Evolutionary conservation across 2,888 invertebrate genomes (phyloP).

Genomic region (Eurytoma californica): DNA sequence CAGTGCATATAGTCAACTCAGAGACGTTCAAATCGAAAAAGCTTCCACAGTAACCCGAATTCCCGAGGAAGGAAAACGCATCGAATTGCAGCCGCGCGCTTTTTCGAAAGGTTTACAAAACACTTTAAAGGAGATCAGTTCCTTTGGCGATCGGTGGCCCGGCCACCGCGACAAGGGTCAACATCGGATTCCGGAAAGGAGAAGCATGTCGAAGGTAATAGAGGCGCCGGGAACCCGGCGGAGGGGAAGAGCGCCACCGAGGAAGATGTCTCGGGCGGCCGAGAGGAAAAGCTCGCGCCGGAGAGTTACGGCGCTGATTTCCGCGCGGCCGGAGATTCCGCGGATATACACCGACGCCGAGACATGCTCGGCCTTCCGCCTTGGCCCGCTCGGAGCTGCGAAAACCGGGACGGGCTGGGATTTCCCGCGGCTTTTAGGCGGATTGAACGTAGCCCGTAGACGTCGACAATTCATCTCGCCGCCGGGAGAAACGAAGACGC

Average conservation of each 20-base stretch:
- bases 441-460: constrained; percentile 33
- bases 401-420: not conserved
- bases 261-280: not conserved
- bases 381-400: not conserved
- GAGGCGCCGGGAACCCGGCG: too few relatives aligned
- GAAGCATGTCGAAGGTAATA: not conserved
- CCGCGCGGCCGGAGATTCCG: constrained; percentile 34
- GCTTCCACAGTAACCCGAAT: too few relatives aligned
- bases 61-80: too few relatives aligned
- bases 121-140: too few relatives aligned
- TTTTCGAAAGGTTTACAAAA: too few relatives aligned
- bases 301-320: constrained; percentile 47
- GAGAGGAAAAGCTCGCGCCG: constrained; percentile 17
- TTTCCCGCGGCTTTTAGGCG: constrained; percentile 38
- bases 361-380: not conserved
- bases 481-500: not conserved
- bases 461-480: constrained; percentile 38
- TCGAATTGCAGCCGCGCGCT: too few relatives aligned
- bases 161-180: constrained; percentile 2
- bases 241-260: not conserved
- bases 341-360: constrained; percentile 15
- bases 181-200: constrained; percentile 13
- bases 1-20: too few relatives aligned
- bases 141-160: too few relatives aligned
- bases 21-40: too few relatives aligned